Percentiles rank a stretch among this genome's conserved stretches.
Evolutionary conservation across 2,888 invertebrate species (phyloP).

Genomic region (Elmis aenea): DNA sequence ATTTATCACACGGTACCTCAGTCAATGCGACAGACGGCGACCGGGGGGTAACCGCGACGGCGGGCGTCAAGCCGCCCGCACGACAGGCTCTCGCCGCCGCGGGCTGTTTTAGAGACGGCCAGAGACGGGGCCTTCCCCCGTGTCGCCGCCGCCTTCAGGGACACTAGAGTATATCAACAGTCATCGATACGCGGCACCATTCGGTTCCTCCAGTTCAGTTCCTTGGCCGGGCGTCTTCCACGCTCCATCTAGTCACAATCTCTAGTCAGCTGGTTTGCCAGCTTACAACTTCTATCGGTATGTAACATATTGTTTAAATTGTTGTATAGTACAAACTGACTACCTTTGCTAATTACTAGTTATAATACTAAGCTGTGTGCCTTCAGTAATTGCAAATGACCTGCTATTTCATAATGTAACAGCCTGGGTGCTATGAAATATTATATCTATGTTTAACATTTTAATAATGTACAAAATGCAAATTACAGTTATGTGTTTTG

Average conservation of each 20-base stretch:
- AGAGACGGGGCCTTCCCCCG: constrained; percentile 36
- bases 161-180: constrained; percentile 24
- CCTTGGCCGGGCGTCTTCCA: constrained; percentile 35
- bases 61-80: constrained; percentile 12
- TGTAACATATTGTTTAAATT: constrained; percentile 41
- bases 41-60: constrained; percentile 27
- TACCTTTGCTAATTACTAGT: constrained; percentile 50
- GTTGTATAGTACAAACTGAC: constrained; percentile 49
- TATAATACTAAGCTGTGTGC: constrained; percentile 65
- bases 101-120: constrained; percentile 31
- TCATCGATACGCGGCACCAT: constrained; percentile 19
- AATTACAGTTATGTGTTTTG: constrained; percentile 19
- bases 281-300: constrained; percentile 21
- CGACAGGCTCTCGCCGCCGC: constrained; percentile 17
- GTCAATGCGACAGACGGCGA: constrained; percentile 27
- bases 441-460: constrained; percentile 43
- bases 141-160: constrained; percentile 25
- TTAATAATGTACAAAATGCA: constrained; percentile 33
- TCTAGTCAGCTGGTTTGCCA: constrained; percentile 19
- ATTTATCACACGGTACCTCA: constrained; percentile 32
- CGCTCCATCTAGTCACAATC: constrained; percentile 27
- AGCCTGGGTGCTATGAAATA: constrained; percentile 46
- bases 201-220: constrained; percentile 25
- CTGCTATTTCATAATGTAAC: constrained; percentile 47
- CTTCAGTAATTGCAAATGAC: constrained; percentile 73